phyloP scores from a whole-genome alignment of 2,113 vertebrate genomes.

The Gopherus evgoodei region DNA sequence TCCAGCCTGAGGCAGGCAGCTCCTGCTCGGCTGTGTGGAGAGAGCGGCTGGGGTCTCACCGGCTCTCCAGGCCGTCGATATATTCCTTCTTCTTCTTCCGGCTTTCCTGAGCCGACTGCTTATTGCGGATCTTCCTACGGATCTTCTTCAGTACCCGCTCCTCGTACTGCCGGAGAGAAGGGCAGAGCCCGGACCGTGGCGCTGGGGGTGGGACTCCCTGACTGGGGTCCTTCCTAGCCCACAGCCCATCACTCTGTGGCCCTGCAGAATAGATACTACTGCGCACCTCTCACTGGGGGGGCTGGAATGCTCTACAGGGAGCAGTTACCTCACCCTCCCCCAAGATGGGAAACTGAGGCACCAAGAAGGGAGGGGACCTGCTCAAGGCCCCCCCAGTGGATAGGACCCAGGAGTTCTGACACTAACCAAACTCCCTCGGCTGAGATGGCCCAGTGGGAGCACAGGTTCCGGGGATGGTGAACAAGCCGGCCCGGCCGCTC shows the following conservation, averaged over 20 bases:
- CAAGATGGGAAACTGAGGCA: neutral
- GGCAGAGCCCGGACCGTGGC: neutral
- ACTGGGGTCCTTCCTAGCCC: neutral
- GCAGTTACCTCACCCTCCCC: neutral
- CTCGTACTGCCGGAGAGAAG: constrained; percentile 80
- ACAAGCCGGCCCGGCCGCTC: neutral
- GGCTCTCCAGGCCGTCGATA: constrained; percentile 89
- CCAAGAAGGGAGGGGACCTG: neutral
- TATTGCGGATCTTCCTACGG: constrained; percentile 94
- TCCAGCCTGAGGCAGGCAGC: neutral
- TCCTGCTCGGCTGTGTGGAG: no score
- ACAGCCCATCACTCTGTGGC: neutral
- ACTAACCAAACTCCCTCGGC: no score
- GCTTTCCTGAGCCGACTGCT: constrained; percentile 94
- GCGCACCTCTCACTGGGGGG: neutral
- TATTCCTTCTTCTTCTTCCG: constrained; percentile 95
- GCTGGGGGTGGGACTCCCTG: no score
- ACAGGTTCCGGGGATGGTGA: neutral
- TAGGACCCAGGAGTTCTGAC: neutral
- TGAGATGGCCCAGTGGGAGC: no score
- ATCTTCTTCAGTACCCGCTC: constrained; percentile 95
- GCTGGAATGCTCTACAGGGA: neutral
- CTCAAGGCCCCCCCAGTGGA: no score
- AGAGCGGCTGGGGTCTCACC: constrained; percentile 69
- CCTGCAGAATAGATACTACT: neutral